phyloP scores from a whole-genome alignment of 2,888 invertebrate species.

The Alsophila aescularia region DNA sequence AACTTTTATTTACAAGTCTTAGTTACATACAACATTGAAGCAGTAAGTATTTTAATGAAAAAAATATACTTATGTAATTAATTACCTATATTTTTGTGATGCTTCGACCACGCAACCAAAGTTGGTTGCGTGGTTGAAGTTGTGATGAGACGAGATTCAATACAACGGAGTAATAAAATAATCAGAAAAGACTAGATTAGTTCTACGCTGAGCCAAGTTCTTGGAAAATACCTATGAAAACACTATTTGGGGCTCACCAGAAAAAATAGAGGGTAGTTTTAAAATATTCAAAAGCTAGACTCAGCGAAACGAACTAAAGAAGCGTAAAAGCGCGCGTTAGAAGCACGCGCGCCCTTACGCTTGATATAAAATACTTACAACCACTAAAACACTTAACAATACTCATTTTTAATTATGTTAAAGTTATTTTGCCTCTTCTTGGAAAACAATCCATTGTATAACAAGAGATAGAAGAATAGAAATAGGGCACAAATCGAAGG shows the following conservation, averaged over 20 bases:
- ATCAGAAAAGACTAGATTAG: constrained; percentile 79
- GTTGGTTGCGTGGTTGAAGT: too few relatives aligned
- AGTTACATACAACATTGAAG: neutral
- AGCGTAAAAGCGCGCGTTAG: constrained; percentile 66
- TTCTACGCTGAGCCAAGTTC: constrained; percentile 70
- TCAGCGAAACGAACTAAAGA: constrained; percentile 74
- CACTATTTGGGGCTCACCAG: neutral
- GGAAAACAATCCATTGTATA: constrained; percentile 31
- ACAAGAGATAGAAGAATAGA: constrained; percentile 5
- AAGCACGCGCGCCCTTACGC: constrained; percentile 67
- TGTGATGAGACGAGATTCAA: constrained; percentile 12
- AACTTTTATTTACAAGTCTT: constrained; percentile 21
- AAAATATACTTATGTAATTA: neutral
- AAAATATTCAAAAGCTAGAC: constrained; percentile 51
- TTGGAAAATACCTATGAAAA: constrained; percentile 31
- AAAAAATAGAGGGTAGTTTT: constrained; percentile 6
- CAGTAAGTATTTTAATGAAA: neutral
- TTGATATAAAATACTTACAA: constrained; percentile 39
- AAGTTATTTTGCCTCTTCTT: constrained; percentile 35
- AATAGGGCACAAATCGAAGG: constrained; percentile 14
- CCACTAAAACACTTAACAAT: constrained; percentile 42
- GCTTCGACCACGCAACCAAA: too few relatives aligned
- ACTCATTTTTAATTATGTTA: constrained; percentile 13
- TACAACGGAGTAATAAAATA: constrained; percentile 9
- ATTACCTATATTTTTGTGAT: too few relatives aligned